These are phyloP conservation scores for Papilio elwesi DNA, from an alignment of 2,888 invertebrate genomes.

Conservation along the genomic window DNA sequence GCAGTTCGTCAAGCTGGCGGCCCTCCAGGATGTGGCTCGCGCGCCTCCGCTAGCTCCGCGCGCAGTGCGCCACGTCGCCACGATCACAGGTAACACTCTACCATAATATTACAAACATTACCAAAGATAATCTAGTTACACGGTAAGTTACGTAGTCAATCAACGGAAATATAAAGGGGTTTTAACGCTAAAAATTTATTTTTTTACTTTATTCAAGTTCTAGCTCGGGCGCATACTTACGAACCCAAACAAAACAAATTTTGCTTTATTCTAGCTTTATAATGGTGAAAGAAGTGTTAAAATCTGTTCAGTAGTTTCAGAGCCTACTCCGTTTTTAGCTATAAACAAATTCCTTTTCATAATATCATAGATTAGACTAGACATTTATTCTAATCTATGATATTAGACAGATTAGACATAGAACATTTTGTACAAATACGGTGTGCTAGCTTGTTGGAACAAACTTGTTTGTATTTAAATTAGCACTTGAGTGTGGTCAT, in stretches of 20 bases:
- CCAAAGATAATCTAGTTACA: neutral
- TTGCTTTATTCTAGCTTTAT: too few species aligned
- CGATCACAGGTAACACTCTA: conserved; percentile 86
- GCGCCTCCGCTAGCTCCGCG: conserved; percentile 86
- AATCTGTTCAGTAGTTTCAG: too few species aligned
- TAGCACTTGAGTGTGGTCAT: neutral
- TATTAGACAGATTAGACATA: too few species aligned
- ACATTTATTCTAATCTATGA: too few species aligned
- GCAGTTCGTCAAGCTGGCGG: conserved; percentile 90
- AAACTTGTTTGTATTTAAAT: conserved; percentile 18
- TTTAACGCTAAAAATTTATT: neutral
- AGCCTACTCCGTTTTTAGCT: too few species aligned
- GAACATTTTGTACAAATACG: neutral
- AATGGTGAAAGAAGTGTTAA: too few species aligned
- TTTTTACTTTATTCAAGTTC: too few species aligned
- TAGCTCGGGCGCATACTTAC: too few species aligned
- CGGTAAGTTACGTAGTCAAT: neutral
- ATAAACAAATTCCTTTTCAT: too few species aligned
- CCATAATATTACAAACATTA: neutral
- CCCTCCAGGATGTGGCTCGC: conserved; percentile 90
- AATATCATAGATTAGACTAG: too few species aligned
- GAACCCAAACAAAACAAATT: too few species aligned
- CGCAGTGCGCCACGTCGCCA: conserved; percentile 86
- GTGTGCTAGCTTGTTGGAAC: conserved; percentile 7
- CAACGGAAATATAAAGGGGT: neutral